Conservation (phyloP, 1,140 invertebrate genomes). For the Archegozetes longisetosus region DNA sequence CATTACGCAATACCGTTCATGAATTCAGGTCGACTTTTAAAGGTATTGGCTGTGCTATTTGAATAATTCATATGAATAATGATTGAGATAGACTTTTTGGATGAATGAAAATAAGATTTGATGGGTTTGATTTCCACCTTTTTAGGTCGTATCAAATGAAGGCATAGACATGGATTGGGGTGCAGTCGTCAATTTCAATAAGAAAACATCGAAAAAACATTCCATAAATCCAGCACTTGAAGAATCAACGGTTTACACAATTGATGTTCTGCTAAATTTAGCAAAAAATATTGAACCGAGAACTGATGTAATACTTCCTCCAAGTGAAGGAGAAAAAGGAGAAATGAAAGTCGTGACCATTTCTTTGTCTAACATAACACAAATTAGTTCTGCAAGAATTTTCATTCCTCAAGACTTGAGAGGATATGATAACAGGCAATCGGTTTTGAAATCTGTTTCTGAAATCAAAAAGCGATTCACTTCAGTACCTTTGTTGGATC, state of each 20-base stretch:
- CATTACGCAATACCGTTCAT: conserved; percentile 82
- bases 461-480: conserved; percentile 80
- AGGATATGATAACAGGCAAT: conserved; percentile 58
- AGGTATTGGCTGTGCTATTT: conserved; percentile 38
- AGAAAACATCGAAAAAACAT: conserved; percentile 41
- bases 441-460: conserved; percentile 69
- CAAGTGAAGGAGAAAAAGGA: conserved; percentile 40
- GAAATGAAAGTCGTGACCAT: conserved; percentile 69
- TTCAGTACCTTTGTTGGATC: conserved; percentile 71
- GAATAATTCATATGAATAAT: too few species aligned
- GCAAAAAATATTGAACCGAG: conserved; percentile 30
- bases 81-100: too few species aligned
- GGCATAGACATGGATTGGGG: conserved; percentile 88
- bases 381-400: conserved; percentile 75
- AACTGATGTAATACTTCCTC: conserved; percentile 29
- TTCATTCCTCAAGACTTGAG: conserved; percentile 79
- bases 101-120: too few species aligned
- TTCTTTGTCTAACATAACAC: conserved; percentile 56
- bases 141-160: conserved; percentile 56
- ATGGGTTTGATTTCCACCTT: too few species aligned
- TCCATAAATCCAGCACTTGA: conserved; percentile 34
- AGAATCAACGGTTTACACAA: conserved; percentile 40
- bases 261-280: conserved; percentile 69
- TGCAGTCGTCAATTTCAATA: conserved; percentile 77
- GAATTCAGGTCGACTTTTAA: conserved; percentile 77